phyloP scores from a whole-genome alignment of 2,113 vertebrate genomes.

The Dendropsophus ebraccatus region DNA sequence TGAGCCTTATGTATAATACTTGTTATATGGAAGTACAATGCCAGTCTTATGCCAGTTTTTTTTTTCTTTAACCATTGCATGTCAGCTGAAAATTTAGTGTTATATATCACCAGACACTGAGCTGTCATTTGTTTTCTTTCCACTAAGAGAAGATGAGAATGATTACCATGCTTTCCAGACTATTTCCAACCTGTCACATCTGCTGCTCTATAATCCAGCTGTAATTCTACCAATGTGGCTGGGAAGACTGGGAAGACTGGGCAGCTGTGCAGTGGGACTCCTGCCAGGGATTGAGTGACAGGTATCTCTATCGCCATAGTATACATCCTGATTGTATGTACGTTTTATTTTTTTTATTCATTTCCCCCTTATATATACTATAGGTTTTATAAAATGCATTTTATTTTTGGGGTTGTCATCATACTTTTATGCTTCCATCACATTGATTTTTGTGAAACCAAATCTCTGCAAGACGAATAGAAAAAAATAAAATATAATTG shows the following conservation, averaged over 20 bases:
- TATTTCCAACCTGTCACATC: conserved; percentile 11
- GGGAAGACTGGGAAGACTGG: background rate
- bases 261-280: conserved; percentile 17
- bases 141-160: background rate
- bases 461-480: too few relatives aligned
- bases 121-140: background rate
- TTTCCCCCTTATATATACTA: background rate
- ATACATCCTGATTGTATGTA: background rate
- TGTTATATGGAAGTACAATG: background rate
- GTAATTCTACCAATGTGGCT: background rate
- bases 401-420: too few relatives aligned
- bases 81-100: background rate
- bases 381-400: too few relatives aligned
- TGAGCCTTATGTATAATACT: background rate
- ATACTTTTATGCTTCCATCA: too few relatives aligned
- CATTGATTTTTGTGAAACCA: too few relatives aligned
- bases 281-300: background rate
- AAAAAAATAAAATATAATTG: too few relatives aligned
- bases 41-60: background rate
- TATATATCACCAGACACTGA: conserved; percentile 23
- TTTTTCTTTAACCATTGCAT: background rate
- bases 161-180: background rate
- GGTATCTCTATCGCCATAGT: background rate
- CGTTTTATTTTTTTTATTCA: background rate
- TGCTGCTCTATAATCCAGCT: conserved; percentile 25